Evolutionary conservation across 2,888 invertebrate genomes (phyloP).

Genomic region (Erebia ligea): DNA sequence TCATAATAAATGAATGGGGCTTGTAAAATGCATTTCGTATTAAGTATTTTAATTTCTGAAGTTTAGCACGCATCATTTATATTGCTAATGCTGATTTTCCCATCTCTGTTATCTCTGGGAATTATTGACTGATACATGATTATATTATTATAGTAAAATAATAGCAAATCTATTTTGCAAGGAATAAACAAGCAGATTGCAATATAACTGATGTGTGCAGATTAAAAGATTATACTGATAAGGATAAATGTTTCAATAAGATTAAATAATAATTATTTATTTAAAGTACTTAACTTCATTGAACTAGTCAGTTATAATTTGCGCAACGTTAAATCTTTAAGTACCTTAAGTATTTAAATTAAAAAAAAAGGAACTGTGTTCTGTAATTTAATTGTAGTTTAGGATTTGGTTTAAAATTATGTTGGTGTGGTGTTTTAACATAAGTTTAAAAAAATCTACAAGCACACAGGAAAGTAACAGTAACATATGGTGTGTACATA

Average conservation of each 20-base stretch:
- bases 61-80: conserved; percentile 27
- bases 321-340: conserved; percentile 81
- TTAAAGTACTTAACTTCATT: conserved; percentile 83
- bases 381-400: conserved; percentile 79
- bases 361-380: conserved; percentile 66
- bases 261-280: conserved; percentile 74
- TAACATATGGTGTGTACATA: conserved; percentile 68
- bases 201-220: conserved; percentile 31
- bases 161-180: not conserved
- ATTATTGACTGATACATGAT: not conserved
- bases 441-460: conserved; percentile 54
- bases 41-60: conserved; percentile 62
- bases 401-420: conserved; percentile 78
- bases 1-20: conserved; percentile 59
- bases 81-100: conserved; percentile 15
- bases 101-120: not conserved
- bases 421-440: conserved; percentile 80
- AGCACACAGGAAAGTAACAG: conserved; percentile 62
- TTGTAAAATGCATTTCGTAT: conserved; percentile 75
- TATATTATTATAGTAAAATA: not conserved
- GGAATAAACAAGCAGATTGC: conserved; percentile 10
- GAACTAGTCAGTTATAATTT: conserved; percentile 84
- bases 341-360: conserved; percentile 72
- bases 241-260: conserved; percentile 80
- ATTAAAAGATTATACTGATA: conserved; percentile 58